Percentiles rank a stretch among this genome's conserved stretches.
phyloP scores from a whole-genome alignment of 2,113 vertebrate genomes.

The Haemorhous mexicanus region DNA sequence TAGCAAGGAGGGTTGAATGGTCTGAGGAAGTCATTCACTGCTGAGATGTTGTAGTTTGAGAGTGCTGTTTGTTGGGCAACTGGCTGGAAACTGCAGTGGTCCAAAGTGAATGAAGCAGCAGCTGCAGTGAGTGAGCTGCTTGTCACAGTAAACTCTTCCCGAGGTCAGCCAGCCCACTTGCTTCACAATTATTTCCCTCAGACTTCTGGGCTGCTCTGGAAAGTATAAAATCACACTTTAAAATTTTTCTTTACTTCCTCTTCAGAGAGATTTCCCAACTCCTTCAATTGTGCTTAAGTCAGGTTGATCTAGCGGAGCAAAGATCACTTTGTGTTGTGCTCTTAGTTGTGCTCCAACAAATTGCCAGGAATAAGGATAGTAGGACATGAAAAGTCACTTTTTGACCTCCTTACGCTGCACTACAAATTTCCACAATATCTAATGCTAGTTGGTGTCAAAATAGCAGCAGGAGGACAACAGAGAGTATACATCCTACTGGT shows the following conservation, averaged over 20 bases:
- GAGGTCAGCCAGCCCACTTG: background rate
- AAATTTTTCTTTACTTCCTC: background rate
- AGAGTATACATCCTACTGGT: background rate
- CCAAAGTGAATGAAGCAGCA: background rate
- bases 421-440: background rate
- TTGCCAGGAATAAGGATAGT: background rate
- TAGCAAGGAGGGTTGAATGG: background rate
- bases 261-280: background rate
- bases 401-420: background rate
- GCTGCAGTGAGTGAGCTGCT: background rate
- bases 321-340: background rate
- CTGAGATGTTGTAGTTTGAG: background rate
- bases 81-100: background rate
- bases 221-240: background rate
- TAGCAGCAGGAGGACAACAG: background rate
- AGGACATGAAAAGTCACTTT: background rate
- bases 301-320: background rate
- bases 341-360: background rate
- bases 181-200: background rate
- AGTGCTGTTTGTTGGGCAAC: background rate
- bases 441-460: background rate
- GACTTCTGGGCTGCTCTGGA: background rate
- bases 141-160: background rate
- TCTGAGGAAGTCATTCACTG: background rate
- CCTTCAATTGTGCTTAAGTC: background rate